These are phyloP conservation scores for Papilio polyxenes DNA, from an alignment of 1,140 invertebrate genomes.

Conservation along the genomic window DNA sequence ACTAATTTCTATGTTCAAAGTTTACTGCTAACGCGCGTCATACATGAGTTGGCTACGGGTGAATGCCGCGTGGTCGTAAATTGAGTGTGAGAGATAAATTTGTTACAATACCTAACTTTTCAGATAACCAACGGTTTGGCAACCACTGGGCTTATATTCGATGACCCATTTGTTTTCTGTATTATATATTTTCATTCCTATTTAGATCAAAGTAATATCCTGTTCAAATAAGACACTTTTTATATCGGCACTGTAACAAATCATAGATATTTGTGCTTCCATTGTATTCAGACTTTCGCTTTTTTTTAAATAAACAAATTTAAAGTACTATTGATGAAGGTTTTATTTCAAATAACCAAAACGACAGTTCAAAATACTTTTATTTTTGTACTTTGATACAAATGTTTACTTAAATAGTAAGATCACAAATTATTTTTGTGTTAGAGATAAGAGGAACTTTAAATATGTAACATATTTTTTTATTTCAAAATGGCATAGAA, in stretches of 20 bases:
- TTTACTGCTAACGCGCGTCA: not conserved
- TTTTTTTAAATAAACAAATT: conserved; percentile 34
- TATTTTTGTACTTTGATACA: conserved; percentile 65
- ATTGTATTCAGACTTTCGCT: conserved; percentile 32
- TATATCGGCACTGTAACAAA: conserved; percentile 20
- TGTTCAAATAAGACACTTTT: not conserved
- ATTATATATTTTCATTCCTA: not conserved
- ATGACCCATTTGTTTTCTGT: not conserved
- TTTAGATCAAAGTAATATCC: not conserved
- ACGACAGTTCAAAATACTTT: conserved; percentile 62
- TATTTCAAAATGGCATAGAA: not conserved
- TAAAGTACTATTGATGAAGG: not conserved
- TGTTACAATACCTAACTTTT: too few species aligned
- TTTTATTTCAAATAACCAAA: conserved; percentile 32
- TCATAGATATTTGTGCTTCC: conserved; percentile 34
- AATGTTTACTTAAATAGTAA: conserved; percentile 58
- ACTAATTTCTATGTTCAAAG: too few species aligned
- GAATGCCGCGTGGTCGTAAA: too few species aligned
- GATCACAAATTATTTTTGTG: conserved; percentile 60
- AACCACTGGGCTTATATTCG: not conserved
- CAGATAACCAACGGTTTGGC: not conserved
- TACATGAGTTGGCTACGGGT: not conserved
- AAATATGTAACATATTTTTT: conserved; percentile 47
- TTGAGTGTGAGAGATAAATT: too few species aligned
- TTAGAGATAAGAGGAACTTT: conserved; percentile 63